Evolutionary conservation across 2,113 vertebrate species (phyloP).

Genomic region (Pangasianodon gigas): DNA sequence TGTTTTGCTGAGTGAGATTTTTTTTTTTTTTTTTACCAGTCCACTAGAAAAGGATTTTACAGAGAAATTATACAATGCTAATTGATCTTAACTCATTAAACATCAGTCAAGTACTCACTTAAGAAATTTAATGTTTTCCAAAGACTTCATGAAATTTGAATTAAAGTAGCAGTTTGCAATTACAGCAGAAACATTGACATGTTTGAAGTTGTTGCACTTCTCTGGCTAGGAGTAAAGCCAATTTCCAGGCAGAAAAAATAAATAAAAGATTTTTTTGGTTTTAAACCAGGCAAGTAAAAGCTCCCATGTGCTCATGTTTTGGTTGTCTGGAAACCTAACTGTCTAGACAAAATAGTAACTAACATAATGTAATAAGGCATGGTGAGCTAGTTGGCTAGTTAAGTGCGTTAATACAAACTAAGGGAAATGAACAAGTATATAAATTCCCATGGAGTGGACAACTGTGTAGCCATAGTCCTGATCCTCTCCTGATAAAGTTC

Average conservation of each 20-base stretch:
- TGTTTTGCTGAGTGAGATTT: not conserved
- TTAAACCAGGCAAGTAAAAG: not conserved
- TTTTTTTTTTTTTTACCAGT: not conserved
- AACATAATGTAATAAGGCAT: not conserved
- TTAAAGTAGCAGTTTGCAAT: not conserved
- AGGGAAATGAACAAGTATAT: not conserved
- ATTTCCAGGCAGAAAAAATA: not conserved
- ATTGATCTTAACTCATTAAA: not conserved
- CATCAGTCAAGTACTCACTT: not conserved
- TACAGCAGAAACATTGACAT: not conserved
- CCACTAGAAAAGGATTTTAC: not conserved
- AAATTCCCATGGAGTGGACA: not conserved
- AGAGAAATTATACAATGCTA: not conserved
- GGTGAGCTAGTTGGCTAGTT: not conserved
- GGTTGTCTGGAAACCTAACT: not conserved
- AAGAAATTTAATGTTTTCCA: not conserved
- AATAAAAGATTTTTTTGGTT: too few species aligned
- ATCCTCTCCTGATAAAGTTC: not conserved
- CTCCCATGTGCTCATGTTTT: not conserved
- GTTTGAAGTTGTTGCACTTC: not conserved
- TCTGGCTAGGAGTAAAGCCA: not conserved
- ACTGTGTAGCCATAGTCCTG: not conserved
- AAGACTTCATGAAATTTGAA: not conserved
- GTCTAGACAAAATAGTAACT: not conserved
- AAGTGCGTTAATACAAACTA: not conserved